A percentile compares a stretch with the other conserved stretches of the same genome.
These are phyloP conservation scores for Cataglyphis rosenhaueri DNA, from an alignment of 2,888 invertebrate species.

Conservation along the genomic window DNA sequence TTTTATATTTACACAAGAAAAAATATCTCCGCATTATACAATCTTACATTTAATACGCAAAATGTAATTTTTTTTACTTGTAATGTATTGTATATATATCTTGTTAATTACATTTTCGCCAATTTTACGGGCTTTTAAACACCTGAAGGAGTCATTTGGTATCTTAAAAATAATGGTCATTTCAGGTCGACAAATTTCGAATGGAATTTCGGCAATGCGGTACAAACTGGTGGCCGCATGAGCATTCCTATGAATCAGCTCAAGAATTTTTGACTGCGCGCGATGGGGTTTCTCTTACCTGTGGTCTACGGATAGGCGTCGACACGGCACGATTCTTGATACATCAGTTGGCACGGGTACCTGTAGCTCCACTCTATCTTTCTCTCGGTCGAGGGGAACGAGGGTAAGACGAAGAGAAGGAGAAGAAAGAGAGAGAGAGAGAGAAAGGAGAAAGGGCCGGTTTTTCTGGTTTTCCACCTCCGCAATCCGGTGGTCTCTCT, in stretches of 20 bases:
- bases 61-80: neutral
- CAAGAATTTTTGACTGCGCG: conserved; percentile 67
- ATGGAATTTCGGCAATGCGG: conserved; percentile 28
- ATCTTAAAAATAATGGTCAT: neutral
- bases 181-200: neutral
- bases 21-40: neutral
- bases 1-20: neutral
- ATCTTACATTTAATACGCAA: neutral
- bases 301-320: conserved; percentile 70
- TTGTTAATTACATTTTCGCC: neutral
- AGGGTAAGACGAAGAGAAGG: conserved; percentile 61
- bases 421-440: conserved; percentile 67
- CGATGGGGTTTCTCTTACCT: conserved; percentile 74
- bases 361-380: conserved; percentile 64
- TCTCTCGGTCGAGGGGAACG: neutral
- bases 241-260: conserved; percentile 58
- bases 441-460: conserved; percentile 78
- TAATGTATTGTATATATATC: neutral
- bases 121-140: neutral
- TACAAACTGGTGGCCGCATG: conserved; percentile 15
- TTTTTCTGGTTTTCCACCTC: conserved; percentile 83
- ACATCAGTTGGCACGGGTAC: conserved; percentile 71
- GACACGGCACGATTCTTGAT: conserved; percentile 75
- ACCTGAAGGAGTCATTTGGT: neutral
- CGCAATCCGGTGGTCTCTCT: conserved; percentile 58